Evolutionary conservation across 2,113 vertebrate species (phyloP).

Genomic region (Hypocryptadius cinnamomeus): DNA sequence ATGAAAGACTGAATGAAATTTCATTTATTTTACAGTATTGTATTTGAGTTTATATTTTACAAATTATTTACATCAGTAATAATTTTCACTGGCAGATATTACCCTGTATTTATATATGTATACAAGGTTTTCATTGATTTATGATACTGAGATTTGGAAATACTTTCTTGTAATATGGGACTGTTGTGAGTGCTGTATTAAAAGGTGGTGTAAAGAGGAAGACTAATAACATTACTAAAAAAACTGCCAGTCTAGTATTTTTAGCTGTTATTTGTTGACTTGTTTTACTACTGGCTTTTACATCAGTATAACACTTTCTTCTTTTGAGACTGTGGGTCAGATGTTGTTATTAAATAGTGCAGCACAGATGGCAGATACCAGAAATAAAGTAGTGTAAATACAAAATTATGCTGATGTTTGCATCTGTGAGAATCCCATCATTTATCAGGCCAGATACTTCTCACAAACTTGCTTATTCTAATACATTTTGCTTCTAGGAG

Average conservation of each 20-base stretch:
- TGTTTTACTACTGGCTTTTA: neutral
- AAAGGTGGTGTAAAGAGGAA: neutral
- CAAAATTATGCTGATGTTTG: constrained; percentile 15
- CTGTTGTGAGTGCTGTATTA: neutral
- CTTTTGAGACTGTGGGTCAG: neutral
- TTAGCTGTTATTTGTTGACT: neutral
- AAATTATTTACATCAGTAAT: neutral
- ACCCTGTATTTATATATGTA: neutral
- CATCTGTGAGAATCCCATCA: neutral
- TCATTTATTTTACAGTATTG: neutral
- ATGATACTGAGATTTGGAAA: neutral
- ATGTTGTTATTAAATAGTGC: neutral
- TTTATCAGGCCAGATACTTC: neutral
- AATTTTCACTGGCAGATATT: neutral
- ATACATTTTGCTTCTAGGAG: neutral
- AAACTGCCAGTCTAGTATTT: neutral
- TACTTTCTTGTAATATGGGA: neutral
- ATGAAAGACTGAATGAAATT: neutral
- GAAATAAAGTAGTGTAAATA: constrained; percentile 4
- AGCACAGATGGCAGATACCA: neutral
- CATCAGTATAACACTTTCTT: neutral
- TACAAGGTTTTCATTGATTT: neutral
- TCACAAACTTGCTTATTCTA: neutral
- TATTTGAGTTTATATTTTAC: neutral
- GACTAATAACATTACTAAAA: neutral